Base-by-base conservation (phyloP, 1,140 invertebrate species). In the Apis florea region DNA sequence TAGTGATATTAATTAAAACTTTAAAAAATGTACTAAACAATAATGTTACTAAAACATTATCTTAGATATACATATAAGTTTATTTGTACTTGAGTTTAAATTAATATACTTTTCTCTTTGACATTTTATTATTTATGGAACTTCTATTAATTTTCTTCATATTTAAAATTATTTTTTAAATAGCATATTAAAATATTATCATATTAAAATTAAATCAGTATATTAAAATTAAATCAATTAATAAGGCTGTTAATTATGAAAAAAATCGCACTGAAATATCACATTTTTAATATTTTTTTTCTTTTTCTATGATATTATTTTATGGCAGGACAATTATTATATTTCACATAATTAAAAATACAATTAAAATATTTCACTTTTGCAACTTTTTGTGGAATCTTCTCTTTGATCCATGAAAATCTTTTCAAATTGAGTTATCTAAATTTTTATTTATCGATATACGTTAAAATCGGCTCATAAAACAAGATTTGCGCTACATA, bases 271-370 rank as follows among this genome's bases (percentile, higher is more conserved):
- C 6, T 40, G 12, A 54, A 71, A 17, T 9, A 40, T 71, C n/a
- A 51, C n/a, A n/a, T 51, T 54, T 17, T 17, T 17, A 15, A 21
- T 13, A 17, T n/a, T 26, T 13, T 19, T 21, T 12, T 67, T 26
- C 13, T 24, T 11, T 54, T n/a, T 40, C 31, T 51, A 47, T 56
- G 15, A 1, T 70, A 26, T 40, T 26, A 49, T n/a, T 40, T 54
- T 47, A 11, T 51, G 24, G 26, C n/a, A 79, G 31, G 31, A 40
- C 40, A 61, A 53, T 40, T 56, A 17, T 54, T 71, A 21, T 13
- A 69, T 63, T 64, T 73, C 58, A 19, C 47, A 77, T 54, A 78
- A 61, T 71, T 53, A 40, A 75, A 75, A 31, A 31, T 56, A 78
- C 40, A 54, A 64, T 64, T 54, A 54, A 64, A 40, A 31, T 12